Conservation (phyloP, 92 coral and sea anemone genomes). For the Epizoanthus rinbou region DNA sequence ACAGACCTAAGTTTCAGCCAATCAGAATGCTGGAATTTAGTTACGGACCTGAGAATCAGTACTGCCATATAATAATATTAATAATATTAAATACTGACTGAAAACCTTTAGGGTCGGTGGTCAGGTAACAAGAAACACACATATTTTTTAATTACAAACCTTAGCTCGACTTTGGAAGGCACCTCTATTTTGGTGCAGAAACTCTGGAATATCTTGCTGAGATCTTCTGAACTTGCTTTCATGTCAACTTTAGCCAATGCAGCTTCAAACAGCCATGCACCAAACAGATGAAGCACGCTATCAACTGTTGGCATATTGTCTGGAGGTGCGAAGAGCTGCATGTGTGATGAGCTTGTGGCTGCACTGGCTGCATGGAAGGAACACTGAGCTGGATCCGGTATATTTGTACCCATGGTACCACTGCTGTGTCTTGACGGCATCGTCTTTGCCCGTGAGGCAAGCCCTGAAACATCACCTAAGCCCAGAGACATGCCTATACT, state of each 20-base stretch:
- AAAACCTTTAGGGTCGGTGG: no score
- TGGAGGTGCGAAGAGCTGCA: slow-evolving; percentile 42
- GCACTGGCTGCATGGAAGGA: slow-evolving; percentile 28
- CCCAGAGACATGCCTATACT: slow-evolving; percentile 78
- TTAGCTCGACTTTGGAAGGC: slow-evolving; percentile 1
- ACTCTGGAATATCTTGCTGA: slow-evolving; percentile 68
- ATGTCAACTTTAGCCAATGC: slow-evolving; percentile 81
- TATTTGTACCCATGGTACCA: slow-evolving; percentile 55
- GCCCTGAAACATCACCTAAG: slow-evolving; percentile 64
- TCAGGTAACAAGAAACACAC: no score
- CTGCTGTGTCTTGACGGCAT: slow-evolving; percentile 88
- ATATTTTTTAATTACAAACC: slow-evolving; percentile 19
- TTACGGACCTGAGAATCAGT: no score
- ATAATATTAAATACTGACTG: no score
- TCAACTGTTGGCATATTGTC: slow-evolving; percentile 82
- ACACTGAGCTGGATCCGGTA: slow-evolving; percentile 37
- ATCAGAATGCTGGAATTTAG: no score
- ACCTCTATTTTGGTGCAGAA: slow-evolving; percentile 16
- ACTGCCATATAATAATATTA: no score
- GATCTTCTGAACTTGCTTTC: slow-evolving; percentile 66
- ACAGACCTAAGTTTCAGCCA: no score
- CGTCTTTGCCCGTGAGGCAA: slow-evolving; percentile 74
- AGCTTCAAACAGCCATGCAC: slow-evolving; percentile 97
- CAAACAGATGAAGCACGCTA: slow-evolving; percentile 91
- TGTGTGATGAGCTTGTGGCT: slow-evolving; percentile 64